Conservation (phyloP, 2,113 vertebrate genomes). For the Okapia johnstoni region DNA sequence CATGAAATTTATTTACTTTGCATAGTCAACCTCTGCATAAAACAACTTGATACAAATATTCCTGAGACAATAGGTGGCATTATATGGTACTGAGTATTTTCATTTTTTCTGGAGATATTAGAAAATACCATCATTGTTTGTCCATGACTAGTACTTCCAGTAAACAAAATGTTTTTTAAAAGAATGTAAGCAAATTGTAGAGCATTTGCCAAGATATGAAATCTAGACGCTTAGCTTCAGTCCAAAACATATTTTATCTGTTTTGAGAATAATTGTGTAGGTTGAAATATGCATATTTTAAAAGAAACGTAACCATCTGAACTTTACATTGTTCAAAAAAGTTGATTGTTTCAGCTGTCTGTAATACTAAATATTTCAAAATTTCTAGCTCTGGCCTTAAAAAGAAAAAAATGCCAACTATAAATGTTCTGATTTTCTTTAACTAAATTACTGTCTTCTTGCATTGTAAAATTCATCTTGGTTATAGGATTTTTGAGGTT, state of each 20-base stretch:
- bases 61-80: constrained; percentile 81
- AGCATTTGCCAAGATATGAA: constrained; percentile 82
- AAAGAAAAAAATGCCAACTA: background rate
- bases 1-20: constrained; percentile 94
- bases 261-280: constrained; percentile 65
- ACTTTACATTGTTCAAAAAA: constrained; percentile 41
- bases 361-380: constrained; percentile 30
- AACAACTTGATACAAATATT: constrained; percentile 86
- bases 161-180: constrained; percentile 95
- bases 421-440: constrained; percentile 28
- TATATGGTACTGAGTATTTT: constrained; percentile 75
- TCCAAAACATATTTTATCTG: constrained; percentile 75
- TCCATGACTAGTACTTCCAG: constrained; percentile 82
- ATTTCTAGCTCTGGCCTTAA: constrained; percentile 42
- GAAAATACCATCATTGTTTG: constrained; percentile 85
- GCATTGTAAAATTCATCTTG: constrained; percentile 11
- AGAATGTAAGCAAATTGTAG: constrained; percentile 83
- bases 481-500: constrained; percentile 21
- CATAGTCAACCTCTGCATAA: constrained; percentile 85
- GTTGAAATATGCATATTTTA: constrained; percentile 64
- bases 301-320: constrained; percentile 22
- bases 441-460: background rate
- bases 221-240: constrained; percentile 73
- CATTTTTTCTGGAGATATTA: constrained; percentile 74
- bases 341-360: constrained; percentile 61